These are phyloP conservation scores for Antechinus flavipes DNA, from an alignment of 2,113 vertebrate species.

Conservation along the genomic window DNA sequence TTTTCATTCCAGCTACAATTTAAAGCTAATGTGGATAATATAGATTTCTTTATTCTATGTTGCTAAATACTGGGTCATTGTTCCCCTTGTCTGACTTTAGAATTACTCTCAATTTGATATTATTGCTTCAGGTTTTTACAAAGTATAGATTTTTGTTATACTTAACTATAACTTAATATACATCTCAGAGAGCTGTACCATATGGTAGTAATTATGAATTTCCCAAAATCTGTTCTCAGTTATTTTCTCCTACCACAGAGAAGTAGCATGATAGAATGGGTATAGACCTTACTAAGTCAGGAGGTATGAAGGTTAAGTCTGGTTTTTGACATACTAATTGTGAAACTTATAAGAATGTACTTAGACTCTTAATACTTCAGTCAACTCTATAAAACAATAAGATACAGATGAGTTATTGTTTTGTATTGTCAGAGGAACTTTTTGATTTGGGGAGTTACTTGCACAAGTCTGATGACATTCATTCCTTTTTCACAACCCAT, in stretches of 20 bases:
- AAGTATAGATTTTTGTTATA: neutral
- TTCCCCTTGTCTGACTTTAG: no score
- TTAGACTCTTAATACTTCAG: neutral
- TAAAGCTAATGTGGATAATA: no score
- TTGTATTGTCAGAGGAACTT: no score
- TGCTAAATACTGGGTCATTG: no score
- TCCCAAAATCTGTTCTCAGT: neutral
- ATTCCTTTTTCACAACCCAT: neutral
- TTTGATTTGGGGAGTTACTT: neutral
- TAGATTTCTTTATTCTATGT: no score
- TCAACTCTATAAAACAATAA: neutral
- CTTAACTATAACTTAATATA: neutral
- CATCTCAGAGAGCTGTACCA: neutral
- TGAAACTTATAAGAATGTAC: neutral
- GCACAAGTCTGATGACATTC: neutral
- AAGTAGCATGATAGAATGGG: neutral
- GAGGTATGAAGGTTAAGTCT: neutral
- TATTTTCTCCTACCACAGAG: neutral
- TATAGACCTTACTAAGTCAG: neutral
- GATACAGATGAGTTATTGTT: no score
- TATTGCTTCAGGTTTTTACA: neutral
- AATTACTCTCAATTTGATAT: no score
- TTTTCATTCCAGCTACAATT: no score
- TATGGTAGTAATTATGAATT: neutral
- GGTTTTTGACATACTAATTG: neutral